These are phyloP conservation scores for Arizona elegans DNA, from an alignment of 2,113 vertebrate genomes.

Conservation along the genomic window DNA sequence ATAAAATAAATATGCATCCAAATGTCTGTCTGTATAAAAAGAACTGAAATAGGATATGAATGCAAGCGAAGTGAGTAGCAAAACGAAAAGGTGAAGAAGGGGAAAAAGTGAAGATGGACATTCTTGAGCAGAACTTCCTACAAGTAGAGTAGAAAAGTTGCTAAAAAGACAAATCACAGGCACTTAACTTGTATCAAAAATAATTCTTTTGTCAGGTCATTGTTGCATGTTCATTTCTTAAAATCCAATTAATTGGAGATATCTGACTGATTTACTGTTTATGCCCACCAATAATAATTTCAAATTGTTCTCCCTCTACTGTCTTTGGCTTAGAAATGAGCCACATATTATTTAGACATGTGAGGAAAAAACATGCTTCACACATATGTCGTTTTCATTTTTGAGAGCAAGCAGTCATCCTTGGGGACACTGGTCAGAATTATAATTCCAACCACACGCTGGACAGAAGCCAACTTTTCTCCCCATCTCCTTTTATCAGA, in stretches of 20 bases:
- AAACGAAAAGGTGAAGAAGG: conserved; percentile 39
- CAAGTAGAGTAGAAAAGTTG: conserved; percentile 1
- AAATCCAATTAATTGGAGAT: conserved; percentile 27
- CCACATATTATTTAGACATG: neutral
- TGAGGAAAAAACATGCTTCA: neutral
- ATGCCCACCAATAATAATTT: conserved; percentile 40
- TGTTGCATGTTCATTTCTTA: conserved; percentile 45
- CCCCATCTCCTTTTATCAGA: neutral
- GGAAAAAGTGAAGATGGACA: conserved; percentile 34
- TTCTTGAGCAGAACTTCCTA: conserved; percentile 18
- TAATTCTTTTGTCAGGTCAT: conserved; percentile 49
- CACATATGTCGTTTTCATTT: neutral
- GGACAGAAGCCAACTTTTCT: neutral
- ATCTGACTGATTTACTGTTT: conserved; percentile 43
- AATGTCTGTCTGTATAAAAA: neutral
- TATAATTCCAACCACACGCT: neutral
- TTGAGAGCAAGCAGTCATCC: neutral
- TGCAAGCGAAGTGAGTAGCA: conserved; percentile 26
- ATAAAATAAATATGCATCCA: neutral
- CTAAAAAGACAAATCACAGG: conserved; percentile 55
- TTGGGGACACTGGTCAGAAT: neutral
- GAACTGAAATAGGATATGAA: conserved; percentile 35
- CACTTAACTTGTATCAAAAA: conserved; percentile 51
- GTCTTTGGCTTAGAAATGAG: conserved; percentile 27
- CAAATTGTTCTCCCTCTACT: conserved; percentile 46